Evolutionary conservation across 1,140 invertebrate genomes (phyloP).

Genomic region (Druon quercuslanigerum): DNA sequence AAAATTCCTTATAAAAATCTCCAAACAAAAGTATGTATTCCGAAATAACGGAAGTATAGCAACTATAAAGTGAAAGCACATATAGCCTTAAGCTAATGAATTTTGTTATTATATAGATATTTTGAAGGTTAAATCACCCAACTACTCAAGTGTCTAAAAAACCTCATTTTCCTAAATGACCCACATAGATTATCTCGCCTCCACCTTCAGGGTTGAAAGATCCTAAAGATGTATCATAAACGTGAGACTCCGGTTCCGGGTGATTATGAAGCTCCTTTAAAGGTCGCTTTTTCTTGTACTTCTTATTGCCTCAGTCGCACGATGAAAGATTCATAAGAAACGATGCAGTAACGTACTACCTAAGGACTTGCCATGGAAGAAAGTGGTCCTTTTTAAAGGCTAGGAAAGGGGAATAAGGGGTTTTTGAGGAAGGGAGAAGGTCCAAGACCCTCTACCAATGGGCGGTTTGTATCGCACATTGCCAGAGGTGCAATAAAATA

Average conservation of each 20-base stretch:
- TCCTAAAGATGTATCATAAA: not conserved
- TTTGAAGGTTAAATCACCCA: too few species aligned
- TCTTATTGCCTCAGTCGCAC: not conserved
- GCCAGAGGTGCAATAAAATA: constrained; percentile 59
- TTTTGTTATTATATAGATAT: too few species aligned
- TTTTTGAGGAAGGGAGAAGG: not conserved
- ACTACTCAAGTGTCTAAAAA: too few species aligned
- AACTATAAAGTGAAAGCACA: too few species aligned
- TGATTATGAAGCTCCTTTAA: constrained; percentile 24
- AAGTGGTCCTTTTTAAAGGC: not conserved
- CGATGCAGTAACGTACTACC: not conserved
- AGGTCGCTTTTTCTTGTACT: not conserved
- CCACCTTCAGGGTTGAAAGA: not conserved
- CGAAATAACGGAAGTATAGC: too few species aligned
- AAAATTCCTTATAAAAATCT: too few species aligned
- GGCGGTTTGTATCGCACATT: not conserved
- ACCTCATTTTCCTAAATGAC: too few species aligned
- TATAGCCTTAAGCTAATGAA: too few species aligned
- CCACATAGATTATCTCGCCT: too few species aligned
- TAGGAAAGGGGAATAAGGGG: not conserved
- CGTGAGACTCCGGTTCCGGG: not conserved
- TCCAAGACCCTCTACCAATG: not conserved
- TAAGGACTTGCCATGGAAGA: not conserved
- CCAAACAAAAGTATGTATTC: too few species aligned
- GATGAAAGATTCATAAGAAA: constrained; percentile 18